phyloP scores from a whole-genome alignment of 2,797 vertebrate species.

The Mus minutoides region DNA sequence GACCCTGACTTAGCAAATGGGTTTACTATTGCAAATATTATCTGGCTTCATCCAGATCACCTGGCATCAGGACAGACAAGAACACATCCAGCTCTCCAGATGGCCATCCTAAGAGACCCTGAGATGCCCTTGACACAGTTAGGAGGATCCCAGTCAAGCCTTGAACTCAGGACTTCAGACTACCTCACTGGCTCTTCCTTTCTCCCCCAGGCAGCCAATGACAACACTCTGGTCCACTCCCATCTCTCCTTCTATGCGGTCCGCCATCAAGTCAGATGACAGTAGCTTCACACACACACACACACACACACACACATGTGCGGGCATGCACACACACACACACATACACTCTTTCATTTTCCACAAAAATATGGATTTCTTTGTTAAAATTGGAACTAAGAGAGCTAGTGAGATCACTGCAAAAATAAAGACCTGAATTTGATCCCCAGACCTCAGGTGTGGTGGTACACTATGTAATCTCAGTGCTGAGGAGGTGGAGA shows the following conservation, averaged over 20 bases:
- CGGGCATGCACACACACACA: not conserved
- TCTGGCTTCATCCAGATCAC: not conserved
- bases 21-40: not conserved
- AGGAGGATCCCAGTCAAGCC: not conserved
- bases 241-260: not conserved
- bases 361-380: not conserved
- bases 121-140: no score
- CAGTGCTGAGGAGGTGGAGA: not conserved
- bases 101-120: not conserved
- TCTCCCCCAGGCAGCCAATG: accelerated
- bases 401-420: not conserved
- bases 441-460: not conserved
- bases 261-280: not conserved
- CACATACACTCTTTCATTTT: not conserved
- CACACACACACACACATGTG: no score
- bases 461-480: not conserved
- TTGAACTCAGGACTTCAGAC: not conserved
- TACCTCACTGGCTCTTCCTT: not conserved
- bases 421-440: not conserved
- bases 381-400: not conserved
- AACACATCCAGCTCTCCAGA: not conserved
- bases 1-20: no score
- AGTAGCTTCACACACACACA: not conserved
- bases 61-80: not conserved
- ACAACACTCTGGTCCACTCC: not conserved